phyloP scores from a whole-genome alignment of 2,113 vertebrate species.

The Gadus macrocephalus region DNA sequence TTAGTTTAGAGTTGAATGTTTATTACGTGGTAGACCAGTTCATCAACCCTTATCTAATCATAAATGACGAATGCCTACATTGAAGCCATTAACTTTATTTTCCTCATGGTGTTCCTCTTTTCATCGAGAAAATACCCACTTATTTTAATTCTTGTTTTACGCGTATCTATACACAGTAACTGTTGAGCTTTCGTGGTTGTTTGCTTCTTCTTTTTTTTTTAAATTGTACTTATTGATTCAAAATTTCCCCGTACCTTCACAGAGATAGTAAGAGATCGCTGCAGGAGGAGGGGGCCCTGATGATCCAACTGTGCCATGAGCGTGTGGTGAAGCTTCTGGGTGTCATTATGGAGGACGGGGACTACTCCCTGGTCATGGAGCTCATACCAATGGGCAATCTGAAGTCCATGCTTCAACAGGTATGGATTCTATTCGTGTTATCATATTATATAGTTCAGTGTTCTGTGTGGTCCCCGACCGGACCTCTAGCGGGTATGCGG shows the following conservation, averaged over 20 bases:
- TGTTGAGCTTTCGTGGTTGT: not conserved
- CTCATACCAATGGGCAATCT: constrained; percentile 86
- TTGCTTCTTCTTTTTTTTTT: not conserved
- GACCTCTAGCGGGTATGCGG: no score
- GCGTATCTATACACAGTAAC: no score
- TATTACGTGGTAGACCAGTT: no score
- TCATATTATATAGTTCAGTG: not conserved
- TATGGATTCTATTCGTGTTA: constrained; percentile 52
- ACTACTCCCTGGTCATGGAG: constrained; percentile 92
- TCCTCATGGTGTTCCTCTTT: no score
- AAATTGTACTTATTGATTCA: not conserved
- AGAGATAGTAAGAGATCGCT: constrained; percentile 78
- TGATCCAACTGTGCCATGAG: constrained; percentile 81
- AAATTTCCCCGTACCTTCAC: not conserved
- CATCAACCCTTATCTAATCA: no score
- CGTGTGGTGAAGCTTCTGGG: constrained; percentile 89
- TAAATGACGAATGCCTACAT: no score
- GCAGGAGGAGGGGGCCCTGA: constrained; percentile 87
- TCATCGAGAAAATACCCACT: no score
- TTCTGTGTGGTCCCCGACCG: no score
- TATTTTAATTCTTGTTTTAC: no score
- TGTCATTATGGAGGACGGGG: constrained; percentile 84
- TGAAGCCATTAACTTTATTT: no score
- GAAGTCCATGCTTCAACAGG: constrained; percentile 78
- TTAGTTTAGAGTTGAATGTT: no score